Conservation (phyloP, 1,140 invertebrate genomes). For the Vollenhovia emeryi region DNA sequence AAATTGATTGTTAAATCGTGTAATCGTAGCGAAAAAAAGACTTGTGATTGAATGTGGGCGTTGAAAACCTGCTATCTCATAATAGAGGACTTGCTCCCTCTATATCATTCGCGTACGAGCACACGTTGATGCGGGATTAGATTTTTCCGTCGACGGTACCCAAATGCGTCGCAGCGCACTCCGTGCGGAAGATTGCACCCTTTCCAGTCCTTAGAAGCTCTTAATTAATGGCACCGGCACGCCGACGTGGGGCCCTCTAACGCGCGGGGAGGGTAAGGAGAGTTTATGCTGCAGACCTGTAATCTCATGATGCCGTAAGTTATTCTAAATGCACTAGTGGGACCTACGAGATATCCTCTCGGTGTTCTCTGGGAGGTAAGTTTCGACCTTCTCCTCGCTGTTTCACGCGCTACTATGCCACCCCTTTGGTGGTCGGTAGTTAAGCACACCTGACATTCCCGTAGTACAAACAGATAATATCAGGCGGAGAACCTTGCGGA, state of each 20-base stretch:
- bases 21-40: too few species aligned
- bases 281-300: conserved; percentile 84
- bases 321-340: conserved; percentile 85
- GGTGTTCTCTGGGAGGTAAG: conserved; percentile 76
- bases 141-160: conserved; percentile 71
- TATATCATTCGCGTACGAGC: conserved; percentile 24
- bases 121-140: conserved; percentile 58
- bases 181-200: conserved; percentile 78
- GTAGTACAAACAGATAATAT: conserved; percentile 55
- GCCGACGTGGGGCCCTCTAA: conserved; percentile 63
- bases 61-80: too few species aligned
- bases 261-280: conserved; percentile 77
- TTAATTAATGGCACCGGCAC: conserved; percentile 83
- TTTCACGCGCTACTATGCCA: conserved; percentile 54
- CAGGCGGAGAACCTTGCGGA: conserved; percentile 45
- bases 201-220: conserved; percentile 81
- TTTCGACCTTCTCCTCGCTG: conserved; percentile 73
- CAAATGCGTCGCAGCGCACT: conserved; percentile 61
- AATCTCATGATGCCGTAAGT: conserved; percentile 84
- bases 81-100: too few species aligned
- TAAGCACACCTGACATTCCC: conserved; percentile 70
- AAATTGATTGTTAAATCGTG: too few species aligned
- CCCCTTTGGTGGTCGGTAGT: conserved; percentile 58
- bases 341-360: conserved; percentile 80
- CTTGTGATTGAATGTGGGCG: too few species aligned